Percentiles rank a stretch among this genome's conserved stretches.
phyloP scores from a whole-genome alignment of 2,113 vertebrate species.

The Rhea americana region DNA sequence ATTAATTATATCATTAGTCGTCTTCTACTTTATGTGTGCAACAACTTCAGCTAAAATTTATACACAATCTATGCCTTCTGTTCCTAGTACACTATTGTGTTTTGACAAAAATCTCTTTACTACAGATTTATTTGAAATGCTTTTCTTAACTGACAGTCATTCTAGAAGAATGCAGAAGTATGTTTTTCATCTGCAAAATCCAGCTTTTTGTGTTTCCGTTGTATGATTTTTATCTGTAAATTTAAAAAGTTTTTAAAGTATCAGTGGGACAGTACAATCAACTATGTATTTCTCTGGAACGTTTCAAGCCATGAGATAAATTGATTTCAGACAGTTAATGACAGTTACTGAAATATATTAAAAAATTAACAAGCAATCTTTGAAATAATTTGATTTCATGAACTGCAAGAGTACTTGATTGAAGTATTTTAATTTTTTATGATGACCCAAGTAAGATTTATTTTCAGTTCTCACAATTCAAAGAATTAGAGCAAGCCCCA shows the following conservation, averaged over 20 bases:
- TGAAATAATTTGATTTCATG: neutral
- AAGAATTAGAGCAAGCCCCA: neutral
- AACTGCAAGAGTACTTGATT: neutral
- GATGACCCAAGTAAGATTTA: neutral
- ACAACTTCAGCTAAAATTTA: neutral
- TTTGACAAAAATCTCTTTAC: neutral
- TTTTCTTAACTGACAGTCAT: neutral
- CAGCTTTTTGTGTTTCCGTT: neutral
- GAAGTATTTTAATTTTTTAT: neutral
- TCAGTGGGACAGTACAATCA: neutral
- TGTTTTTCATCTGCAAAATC: neutral
- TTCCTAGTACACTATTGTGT: neutral
- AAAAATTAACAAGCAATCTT: neutral
- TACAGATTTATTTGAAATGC: neutral
- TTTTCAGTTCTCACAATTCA: neutral
- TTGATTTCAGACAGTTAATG: neutral
- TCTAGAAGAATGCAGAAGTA: neutral
- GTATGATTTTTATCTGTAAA: neutral
- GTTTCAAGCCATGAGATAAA: neutral
- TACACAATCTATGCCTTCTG: neutral
- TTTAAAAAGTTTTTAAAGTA: neutral
- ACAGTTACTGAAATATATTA: neutral
- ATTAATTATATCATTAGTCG: neutral
- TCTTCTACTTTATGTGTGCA: neutral
- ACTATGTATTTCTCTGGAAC: neutral